Percentiles rank a stretch among this genome's conserved stretches.
These are phyloP conservation scores for Diploptera punctata DNA, from an alignment of 2,888 invertebrate species.

Conservation along the genomic window DNA sequence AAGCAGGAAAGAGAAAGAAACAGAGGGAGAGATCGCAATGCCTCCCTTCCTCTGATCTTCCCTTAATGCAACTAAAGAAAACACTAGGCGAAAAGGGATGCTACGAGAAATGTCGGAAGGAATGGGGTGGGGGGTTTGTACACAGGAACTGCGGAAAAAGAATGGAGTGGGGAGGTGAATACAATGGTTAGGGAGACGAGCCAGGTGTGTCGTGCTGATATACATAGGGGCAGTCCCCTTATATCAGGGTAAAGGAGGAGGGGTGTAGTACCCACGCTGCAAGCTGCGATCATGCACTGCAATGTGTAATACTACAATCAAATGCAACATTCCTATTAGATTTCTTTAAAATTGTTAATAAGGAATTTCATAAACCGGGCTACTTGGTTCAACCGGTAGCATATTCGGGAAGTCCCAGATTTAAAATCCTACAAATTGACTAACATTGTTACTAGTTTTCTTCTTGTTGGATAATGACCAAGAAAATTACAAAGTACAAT, in stretches of 20 bases:
- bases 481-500: too few species aligned
- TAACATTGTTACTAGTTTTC: too few species aligned
- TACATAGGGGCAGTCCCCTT: not conserved
- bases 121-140: not conserved
- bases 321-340: not conserved
- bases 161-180: not conserved
- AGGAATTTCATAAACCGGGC: too few species aligned
- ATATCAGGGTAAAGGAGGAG: too few species aligned
- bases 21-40: not conserved
- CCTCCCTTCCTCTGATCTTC: too few species aligned
- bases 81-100: slow-evolving; percentile 16
- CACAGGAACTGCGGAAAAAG: slow-evolving; percentile 26
- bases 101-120: not conserved
- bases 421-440: too few species aligned
- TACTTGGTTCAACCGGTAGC: too few species aligned
- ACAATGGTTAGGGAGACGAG: slow-evolving; percentile 29
- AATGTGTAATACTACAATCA: not conserved
- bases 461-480: too few species aligned
- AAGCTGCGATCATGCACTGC: slow-evolving; percentile 9
- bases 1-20: not conserved
- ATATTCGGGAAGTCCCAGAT: too few species aligned
- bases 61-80: not conserved
- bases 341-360: too few species aligned
- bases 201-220: slow-evolving; percentile 35
- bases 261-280: slow-evolving; percentile 32